Base-by-base conservation (phyloP, 2,113 vertebrate species). In the Irena cyanogastra region DNA sequence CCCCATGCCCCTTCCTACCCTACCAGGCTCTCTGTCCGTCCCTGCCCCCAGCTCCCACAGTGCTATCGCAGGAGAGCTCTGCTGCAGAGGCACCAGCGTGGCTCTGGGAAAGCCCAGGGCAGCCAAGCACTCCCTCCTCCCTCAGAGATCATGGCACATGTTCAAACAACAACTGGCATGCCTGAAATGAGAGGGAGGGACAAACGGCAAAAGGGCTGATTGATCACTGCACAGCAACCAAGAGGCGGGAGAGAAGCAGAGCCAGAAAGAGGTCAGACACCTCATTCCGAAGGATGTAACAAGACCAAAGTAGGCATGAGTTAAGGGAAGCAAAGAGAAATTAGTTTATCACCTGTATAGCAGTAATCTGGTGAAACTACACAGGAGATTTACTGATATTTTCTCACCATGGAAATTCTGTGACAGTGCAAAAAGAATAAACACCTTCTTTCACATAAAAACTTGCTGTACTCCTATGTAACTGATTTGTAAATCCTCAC, bases 81-180 rank as follows among this genome's bases (percentile, higher is more conserved):
- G 22, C 5, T 45, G 70, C 86, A 71, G 52, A 91, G 74, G 74
- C 87, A 95, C 13, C 91, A 65, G 77, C 0, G 0, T 1, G 26
- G 61, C 1, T 1, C 81, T 49, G 84, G 64, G 64, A 95, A 82
- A 86, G 49, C 56, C 28, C 65, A 19, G 35, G 27, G 65, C 72
- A 86, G 78, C 54, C 86, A 35, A 33, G 12, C 16, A 24, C 53
- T 64, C 41, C 33, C 77, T 66, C 19, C 41, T 47, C 61, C 53
- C 45, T 21, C 57, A 30, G 9, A 91, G 65, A 92, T 27, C 54
- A 4, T 4, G 54, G 87, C 95, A 94, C 91, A 76, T 14, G 70
- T 47, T 89, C 95, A 95, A 87, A 90, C 90, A 93, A 89, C 90
- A 94, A 89, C 75, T 71, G 87, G 84, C 91, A 78, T 3, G 72